phyloP scores from a whole-genome alignment of 2,888 invertebrate genomes.

The Melieria omissa region DNA sequence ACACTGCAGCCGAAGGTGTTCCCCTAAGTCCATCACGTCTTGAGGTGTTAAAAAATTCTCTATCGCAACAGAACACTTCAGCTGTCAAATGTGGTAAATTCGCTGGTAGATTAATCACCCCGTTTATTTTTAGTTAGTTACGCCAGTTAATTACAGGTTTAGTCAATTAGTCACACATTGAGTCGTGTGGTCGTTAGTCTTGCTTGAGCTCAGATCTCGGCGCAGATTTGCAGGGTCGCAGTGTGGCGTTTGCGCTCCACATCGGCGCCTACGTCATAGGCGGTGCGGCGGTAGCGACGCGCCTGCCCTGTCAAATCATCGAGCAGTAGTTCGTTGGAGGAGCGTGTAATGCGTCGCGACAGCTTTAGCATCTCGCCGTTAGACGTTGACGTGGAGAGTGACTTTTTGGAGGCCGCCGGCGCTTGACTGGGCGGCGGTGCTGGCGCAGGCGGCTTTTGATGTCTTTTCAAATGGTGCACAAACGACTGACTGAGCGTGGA shows the following conservation, averaged over 20 bases:
- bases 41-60: too few species aligned
- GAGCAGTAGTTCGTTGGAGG: conserved; percentile 60
- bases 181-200: too few species aligned
- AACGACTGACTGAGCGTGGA: conserved; percentile 66
- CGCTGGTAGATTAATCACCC: too few species aligned
- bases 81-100: too few species aligned
- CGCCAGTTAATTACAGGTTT: too few species aligned
- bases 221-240: too few species aligned
- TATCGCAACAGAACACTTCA: too few species aligned
- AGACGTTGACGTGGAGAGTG: conserved; percentile 47
- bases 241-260: conserved; percentile 8
- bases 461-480: conserved; percentile 58
- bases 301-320: conserved; percentile 59
- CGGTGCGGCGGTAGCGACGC: conserved; percentile 55
- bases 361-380: conserved; percentile 49
- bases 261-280: background rate
- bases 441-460: conserved; percentile 52
- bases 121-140: too few species aligned
- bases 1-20: too few species aligned
- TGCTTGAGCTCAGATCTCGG: too few species aligned
- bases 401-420: conserved; percentile 13
- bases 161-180: too few species aligned
- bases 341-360: conserved; percentile 59
- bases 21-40: too few species aligned
- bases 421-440: conserved; percentile 44